phyloP scores from a whole-genome alignment of 2,888 invertebrate species.

The Pristionchus maxplancki region DNA sequence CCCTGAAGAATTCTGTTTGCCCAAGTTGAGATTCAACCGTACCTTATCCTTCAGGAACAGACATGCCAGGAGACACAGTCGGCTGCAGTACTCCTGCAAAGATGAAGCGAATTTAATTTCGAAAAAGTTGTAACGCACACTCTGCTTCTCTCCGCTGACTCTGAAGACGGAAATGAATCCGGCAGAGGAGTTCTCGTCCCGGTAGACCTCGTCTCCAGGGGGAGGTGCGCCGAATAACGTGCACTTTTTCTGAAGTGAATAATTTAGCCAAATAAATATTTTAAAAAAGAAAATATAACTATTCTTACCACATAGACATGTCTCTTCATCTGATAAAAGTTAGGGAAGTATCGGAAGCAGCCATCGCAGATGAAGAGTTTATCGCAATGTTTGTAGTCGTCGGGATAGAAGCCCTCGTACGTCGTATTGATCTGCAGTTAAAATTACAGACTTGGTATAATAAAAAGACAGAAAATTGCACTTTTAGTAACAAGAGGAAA shows the following conservation, averaged over 20 bases:
- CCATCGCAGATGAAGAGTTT: conserved; percentile 21
- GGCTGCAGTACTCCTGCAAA: conserved; percentile 6
- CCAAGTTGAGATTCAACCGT: not conserved
- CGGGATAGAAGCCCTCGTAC: not conserved
- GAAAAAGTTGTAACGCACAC: not conserved
- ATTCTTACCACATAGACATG: conserved; percentile 3
- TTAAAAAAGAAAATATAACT: no score
- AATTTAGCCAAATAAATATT: no score
- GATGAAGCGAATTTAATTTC: not conserved
- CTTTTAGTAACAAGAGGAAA: no score
- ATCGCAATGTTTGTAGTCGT: not conserved
- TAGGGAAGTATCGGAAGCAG: not conserved
- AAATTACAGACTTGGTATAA: not conserved
- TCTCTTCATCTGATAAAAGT: not conserved
- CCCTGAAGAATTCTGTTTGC: no score
- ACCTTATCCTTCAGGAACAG: conserved; percentile 3
- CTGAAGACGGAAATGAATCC: not conserved
- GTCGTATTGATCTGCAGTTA: not conserved
- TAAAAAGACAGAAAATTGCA: no score
- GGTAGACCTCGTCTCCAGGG: conserved; percentile 41
- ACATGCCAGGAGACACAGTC: not conserved
- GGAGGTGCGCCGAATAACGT: not conserved
- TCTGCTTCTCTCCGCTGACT: not conserved
- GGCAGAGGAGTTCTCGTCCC: not conserved
- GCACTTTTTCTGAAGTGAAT: not conserved